Conservation (phyloP, 1,140 invertebrate species). For the Drosophila sproati region DNA sequence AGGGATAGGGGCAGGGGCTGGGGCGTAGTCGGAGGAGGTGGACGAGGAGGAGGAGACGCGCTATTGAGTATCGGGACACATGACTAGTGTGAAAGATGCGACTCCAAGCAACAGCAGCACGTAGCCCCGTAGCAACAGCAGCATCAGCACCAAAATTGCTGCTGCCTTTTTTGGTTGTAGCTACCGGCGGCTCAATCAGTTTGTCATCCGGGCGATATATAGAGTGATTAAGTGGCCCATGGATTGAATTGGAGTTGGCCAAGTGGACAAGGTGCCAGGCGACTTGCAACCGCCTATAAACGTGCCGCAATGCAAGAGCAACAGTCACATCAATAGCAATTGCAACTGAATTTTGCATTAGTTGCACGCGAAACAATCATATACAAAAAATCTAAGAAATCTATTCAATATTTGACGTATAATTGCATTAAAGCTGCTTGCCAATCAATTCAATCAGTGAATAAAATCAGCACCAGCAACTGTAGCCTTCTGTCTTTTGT, state of each 20-base stretch:
- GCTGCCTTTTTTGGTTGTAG: slow-evolving; percentile 78
- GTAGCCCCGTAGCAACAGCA: slow-evolving; percentile 16
- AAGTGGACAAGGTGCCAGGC: slow-evolving; percentile 14
- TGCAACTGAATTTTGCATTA: slow-evolving; percentile 40
- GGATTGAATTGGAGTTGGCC: slow-evolving; percentile 59
- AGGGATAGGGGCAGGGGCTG: neutral
- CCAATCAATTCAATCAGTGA: slow-evolving; percentile 76
- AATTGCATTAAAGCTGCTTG: slow-evolving; percentile 68
- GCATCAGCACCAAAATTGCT: slow-evolving; percentile 67
- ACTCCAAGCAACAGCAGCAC: slow-evolving; percentile 42
- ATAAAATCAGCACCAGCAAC: slow-evolving; percentile 46
- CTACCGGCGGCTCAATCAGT: slow-evolving; percentile 79
- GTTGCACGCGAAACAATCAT: slow-evolving; percentile 48
- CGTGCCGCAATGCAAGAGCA: slow-evolving; percentile 59
- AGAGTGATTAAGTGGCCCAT: slow-evolving; percentile 75
- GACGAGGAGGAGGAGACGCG: slow-evolving; percentile 13
- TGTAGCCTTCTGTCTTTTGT: slow-evolving; percentile 3
- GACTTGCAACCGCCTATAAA: slow-evolving; percentile 34
- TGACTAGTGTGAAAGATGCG: slow-evolving; percentile 48
- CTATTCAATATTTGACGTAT: slow-evolving; percentile 77
- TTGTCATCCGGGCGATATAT: slow-evolving; percentile 78
- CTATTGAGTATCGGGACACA: slow-evolving; percentile 18
- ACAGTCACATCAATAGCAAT: slow-evolving; percentile 8
- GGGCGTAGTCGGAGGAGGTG: slow-evolving; percentile 7
- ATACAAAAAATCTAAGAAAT: slow-evolving; percentile 62